Evolutionary conservation across 2,888 invertebrate species (phyloP).

Genomic region (Lepidochitona cinerea): DNA sequence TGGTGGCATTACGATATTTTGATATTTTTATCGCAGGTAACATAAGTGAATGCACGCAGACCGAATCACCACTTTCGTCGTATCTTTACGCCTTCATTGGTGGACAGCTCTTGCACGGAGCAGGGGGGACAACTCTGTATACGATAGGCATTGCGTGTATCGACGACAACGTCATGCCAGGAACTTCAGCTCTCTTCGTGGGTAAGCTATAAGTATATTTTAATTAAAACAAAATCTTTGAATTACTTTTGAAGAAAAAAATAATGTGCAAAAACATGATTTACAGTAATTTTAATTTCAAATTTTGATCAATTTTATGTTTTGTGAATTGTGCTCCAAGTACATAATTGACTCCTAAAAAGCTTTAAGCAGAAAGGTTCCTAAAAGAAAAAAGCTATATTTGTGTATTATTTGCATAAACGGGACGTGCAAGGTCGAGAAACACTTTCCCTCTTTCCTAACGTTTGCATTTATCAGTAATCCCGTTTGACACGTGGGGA

Average conservation of each 20-base stretch:
- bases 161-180: constrained; percentile 59
- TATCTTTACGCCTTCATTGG: constrained; percentile 62
- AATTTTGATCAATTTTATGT: background rate
- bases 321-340: background rate
- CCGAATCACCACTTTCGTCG: constrained; percentile 13
- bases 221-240: background rate
- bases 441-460: too few species aligned
- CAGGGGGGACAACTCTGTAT: constrained; percentile 64
- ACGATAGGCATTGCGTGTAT: constrained; percentile 59
- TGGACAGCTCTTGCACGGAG: constrained; percentile 61
- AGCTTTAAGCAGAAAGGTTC: too few species aligned
- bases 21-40: background rate
- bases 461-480: too few species aligned
- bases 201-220: constrained; percentile 38
- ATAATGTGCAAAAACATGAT: background rate
- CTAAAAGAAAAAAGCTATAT: too few species aligned
- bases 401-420: too few species aligned
- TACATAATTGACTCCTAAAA: too few species aligned
- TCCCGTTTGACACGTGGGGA: too few species aligned
- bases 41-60: background rate
- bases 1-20: too few species aligned
- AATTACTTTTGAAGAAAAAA: background rate
- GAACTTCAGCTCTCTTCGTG: constrained; percentile 58
- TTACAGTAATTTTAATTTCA: background rate
- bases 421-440: too few species aligned